Evolutionary conservation across 2,113 vertebrate species (phyloP).

Genomic region (Dasyprocta punctata): DNA sequence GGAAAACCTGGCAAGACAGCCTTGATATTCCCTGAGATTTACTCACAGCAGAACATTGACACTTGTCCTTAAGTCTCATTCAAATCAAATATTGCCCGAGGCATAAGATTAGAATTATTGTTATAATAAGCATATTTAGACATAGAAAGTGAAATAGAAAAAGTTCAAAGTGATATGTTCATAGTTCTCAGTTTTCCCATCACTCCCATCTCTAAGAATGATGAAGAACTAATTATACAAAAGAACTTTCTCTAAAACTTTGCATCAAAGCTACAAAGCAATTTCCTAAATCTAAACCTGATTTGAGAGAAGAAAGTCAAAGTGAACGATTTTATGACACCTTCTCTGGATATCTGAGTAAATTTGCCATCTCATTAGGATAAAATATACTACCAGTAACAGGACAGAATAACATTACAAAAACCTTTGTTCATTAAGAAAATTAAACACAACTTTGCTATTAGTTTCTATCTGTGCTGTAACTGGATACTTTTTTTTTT

Average conservation of each 20-base stretch:
- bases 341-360: background rate
- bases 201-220: background rate
- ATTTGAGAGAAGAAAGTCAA: background rate
- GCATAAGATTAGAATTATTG: background rate
- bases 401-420: background rate
- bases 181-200: background rate
- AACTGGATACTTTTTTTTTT: background rate
- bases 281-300: slow-evolving; percentile 33
- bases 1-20: background rate
- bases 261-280: background rate
- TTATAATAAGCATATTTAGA: background rate
- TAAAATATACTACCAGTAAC: background rate
- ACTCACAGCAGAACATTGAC: background rate
- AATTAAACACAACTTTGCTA: background rate
- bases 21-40: background rate
- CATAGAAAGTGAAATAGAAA: background rate
- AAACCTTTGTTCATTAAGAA: background rate
- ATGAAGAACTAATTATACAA: background rate
- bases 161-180: background rate
- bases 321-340: background rate
- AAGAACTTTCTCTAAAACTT: background rate
- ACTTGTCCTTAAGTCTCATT: background rate
- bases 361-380: background rate
- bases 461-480: background rate
- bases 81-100: background rate